Conservation (phyloP, 2,797 vertebrate species). For the Pelodytes ibericus region DNA sequence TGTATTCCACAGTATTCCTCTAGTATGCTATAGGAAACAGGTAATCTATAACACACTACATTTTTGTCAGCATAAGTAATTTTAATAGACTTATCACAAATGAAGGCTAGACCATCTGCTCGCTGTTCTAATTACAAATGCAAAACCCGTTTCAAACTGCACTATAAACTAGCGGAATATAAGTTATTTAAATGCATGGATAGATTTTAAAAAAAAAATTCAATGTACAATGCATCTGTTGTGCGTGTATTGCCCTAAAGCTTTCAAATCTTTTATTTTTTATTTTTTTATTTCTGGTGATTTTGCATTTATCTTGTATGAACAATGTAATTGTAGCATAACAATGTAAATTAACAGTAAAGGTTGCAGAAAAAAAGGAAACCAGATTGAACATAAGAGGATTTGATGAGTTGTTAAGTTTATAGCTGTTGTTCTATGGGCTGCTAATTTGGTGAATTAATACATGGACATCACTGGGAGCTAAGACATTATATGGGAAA, state of each 20-base stretch:
- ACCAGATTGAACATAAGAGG: background rate
- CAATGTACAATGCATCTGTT: conserved; percentile 64
- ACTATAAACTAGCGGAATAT: conserved; percentile 69
- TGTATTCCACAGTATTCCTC: conserved; percentile 42
- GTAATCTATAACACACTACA: conserved; percentile 58
- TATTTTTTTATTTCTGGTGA: background rate
- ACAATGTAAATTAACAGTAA: background rate
- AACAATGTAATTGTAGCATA: background rate
- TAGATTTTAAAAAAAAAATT: conserved; percentile 66
- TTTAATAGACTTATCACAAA: conserved; percentile 75
- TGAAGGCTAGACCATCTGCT: conserved; percentile 76
- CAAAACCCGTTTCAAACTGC: conserved; percentile 69
- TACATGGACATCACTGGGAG: too few species aligned
- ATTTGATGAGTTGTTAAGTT: background rate
- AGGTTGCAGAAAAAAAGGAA: background rate
- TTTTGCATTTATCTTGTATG: background rate
- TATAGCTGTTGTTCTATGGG: background rate
- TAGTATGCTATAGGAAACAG: conserved; percentile 23
- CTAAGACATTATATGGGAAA: too few species aligned
- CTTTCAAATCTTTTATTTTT: conserved; percentile 23
- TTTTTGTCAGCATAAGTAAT: conserved; percentile 71
- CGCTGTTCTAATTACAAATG: conserved; percentile 74
- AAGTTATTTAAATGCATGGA: conserved; percentile 77
- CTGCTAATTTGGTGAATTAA: background rate
- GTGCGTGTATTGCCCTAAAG: conserved; percentile 49